phyloP scores from a whole-genome alignment of 2,797 vertebrate genomes.

The Peromyscus nudipes region DNA sequence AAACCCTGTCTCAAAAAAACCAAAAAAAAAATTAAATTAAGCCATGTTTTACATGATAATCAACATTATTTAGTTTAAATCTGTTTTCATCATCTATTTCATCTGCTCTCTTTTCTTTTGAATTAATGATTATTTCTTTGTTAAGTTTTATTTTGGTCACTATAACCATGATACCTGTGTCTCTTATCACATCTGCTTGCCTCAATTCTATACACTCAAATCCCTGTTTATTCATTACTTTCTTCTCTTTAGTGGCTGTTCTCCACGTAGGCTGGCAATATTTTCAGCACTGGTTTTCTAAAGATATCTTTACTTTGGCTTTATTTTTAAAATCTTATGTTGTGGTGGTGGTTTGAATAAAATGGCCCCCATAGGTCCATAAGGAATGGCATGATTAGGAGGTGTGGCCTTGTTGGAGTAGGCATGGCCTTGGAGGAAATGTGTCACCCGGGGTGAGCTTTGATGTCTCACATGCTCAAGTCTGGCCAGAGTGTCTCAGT shows the following conservation, averaged over 20 bases:
- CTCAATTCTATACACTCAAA: neutral
- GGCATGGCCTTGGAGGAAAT: neutral
- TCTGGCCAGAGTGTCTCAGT: neutral
- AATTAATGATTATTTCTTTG: neutral
- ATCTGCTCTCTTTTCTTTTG: neutral
- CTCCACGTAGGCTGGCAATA: neutral
- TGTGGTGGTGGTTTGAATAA: neutral
- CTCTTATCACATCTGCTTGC: neutral
- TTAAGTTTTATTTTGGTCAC: neutral
- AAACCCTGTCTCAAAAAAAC: too few species aligned
- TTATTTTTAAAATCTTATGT: neutral
- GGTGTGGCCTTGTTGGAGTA: neutral
- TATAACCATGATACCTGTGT: neutral
- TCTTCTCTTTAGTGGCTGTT: neutral
- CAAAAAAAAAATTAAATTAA: neutral
- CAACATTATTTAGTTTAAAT: neutral
- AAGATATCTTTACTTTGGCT: neutral
- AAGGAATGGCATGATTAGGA: neutral
- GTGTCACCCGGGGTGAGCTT: neutral
- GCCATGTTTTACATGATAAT: neutral
- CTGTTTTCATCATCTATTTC: neutral
- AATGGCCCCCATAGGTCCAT: neutral
- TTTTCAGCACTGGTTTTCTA: neutral
- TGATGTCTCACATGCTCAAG: neutral
- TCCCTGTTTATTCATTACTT: neutral